A percentile compares a stretch with the other conserved stretches of the same genome.
Conservation (phyloP, 2,113 vertebrate species). For the Pseudorhombus dupliciocellatus region DNA sequence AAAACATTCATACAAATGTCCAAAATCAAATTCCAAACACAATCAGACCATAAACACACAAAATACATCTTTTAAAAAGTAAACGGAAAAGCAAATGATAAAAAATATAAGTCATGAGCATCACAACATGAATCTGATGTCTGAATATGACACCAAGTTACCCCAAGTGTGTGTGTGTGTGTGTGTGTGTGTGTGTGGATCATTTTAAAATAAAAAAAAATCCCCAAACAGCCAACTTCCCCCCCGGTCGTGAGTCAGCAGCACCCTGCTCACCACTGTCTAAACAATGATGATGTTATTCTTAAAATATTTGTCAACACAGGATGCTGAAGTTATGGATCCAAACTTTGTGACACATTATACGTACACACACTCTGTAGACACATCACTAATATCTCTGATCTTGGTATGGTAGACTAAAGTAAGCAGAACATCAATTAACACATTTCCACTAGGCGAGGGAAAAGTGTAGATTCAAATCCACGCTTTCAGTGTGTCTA, state of each 20-base stretch:
- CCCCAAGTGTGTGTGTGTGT: constrained; percentile 24
- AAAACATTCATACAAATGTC: too few species aligned
- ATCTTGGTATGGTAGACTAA: neutral
- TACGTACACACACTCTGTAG: neutral
- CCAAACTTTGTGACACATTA: neutral
- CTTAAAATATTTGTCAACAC: constrained; percentile 35
- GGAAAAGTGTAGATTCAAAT: neutral
- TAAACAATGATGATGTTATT: constrained; percentile 30
- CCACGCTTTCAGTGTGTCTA: too few species aligned
- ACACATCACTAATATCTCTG: neutral
- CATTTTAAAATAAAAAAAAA: constrained; percentile 61
- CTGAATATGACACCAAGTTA: too few species aligned
- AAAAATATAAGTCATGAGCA: too few species aligned
- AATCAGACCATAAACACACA: too few species aligned
- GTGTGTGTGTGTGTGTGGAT: constrained; percentile 10
- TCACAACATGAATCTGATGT: too few species aligned
- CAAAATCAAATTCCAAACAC: too few species aligned
- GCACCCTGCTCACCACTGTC: constrained; percentile 29
- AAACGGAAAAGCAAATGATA: too few species aligned
- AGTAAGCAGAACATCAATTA: neutral
- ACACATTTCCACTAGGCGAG: neutral
- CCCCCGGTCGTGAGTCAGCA: constrained; percentile 67
- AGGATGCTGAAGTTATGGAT: constrained; percentile 2
- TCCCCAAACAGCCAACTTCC: constrained; percentile 69
- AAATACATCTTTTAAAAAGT: too few species aligned